phyloP scores from a whole-genome alignment of 2,113 vertebrate genomes.

The Planiliza haematocheilus region DNA sequence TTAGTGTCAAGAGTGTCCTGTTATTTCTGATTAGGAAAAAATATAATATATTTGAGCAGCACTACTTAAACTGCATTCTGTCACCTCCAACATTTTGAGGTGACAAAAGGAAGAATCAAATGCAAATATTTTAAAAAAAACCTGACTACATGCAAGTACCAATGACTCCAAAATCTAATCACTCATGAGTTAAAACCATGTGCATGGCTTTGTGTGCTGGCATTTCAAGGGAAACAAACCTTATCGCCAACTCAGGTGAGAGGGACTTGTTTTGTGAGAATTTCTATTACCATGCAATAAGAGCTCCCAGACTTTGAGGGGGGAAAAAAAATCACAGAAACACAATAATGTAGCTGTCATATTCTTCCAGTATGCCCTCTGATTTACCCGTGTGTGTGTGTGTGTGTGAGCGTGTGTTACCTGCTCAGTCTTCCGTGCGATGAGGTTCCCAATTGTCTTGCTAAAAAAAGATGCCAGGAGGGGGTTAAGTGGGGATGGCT shows the following conservation, averaged over 20 bases:
- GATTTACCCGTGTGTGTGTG: conserved; percentile 9
- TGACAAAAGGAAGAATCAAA: not conserved
- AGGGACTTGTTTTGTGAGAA: not conserved
- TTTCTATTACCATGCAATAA: conserved; percentile 15
- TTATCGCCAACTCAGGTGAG: conserved; percentile 2
- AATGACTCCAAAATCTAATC: not conserved
- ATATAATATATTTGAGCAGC: not conserved
- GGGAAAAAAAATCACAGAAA: conserved; percentile 12
- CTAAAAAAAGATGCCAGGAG: conserved; percentile 98
- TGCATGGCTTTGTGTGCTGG: not conserved
- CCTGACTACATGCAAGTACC: not conserved
- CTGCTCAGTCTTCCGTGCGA: conserved; percentile 96
- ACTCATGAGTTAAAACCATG: too few relatives aligned
- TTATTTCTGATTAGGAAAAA: not conserved
- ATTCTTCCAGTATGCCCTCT: conserved; percentile 11
- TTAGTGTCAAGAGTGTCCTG: not conserved
- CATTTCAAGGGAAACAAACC: conserved; percentile 25
- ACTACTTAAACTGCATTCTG: not conserved
- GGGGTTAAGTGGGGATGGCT: conserved; percentile 93
- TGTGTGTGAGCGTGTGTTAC: conserved; percentile 71
- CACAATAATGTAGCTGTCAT: conserved; percentile 14
- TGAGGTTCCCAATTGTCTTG: conserved; percentile 96
- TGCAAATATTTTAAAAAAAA: conserved; percentile 4
- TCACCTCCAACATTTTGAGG: not conserved
- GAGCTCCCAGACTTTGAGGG: not conserved